These are phyloP conservation scores for Todus mexicanus DNA, from an alignment of 2,797 vertebrate species.

Conservation along the genomic window DNA sequence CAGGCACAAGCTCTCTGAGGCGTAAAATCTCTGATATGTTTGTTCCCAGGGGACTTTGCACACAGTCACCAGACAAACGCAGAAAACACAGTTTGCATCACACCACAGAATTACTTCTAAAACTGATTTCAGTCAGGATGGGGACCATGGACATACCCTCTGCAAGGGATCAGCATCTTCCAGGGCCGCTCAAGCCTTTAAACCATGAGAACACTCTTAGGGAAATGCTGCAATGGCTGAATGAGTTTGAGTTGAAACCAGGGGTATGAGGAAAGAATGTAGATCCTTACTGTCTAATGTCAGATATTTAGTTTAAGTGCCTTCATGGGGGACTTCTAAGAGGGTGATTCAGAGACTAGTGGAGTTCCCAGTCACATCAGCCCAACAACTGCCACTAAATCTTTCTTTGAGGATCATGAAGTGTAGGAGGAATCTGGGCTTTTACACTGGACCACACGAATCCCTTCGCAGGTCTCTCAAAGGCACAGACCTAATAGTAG, in stretches of 20 bases:
- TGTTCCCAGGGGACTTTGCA: constrained; percentile 29
- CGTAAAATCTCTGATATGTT: constrained; percentile 25
- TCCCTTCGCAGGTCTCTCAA: not conserved
- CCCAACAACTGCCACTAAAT: not conserved
- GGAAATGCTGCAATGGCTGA: not conserved
- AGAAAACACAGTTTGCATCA: not conserved
- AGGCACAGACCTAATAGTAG: not conserved
- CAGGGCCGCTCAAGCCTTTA: not conserved
- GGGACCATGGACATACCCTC: not conserved
- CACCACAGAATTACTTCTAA: not conserved
- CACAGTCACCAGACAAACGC: not conserved
- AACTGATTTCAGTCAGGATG: not conserved
- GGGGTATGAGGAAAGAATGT: not conserved
- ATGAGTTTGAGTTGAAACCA: not conserved
- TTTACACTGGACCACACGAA: not conserved
- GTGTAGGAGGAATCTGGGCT: not conserved
- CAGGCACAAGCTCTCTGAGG: not conserved
- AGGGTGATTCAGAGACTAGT: not conserved
- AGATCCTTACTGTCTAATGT: not conserved
- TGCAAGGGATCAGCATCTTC: not conserved
- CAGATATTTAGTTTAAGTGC: not conserved
- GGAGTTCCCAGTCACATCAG: not conserved
- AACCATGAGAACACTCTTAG: not conserved
- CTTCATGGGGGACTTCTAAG: not conserved
- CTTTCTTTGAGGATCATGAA: not conserved